Percentiles rank a stretch among this genome's conserved stretches.
phyloP scores from a whole-genome alignment of 23 tunicate genomes.

The Diplosoma virens region DNA sequence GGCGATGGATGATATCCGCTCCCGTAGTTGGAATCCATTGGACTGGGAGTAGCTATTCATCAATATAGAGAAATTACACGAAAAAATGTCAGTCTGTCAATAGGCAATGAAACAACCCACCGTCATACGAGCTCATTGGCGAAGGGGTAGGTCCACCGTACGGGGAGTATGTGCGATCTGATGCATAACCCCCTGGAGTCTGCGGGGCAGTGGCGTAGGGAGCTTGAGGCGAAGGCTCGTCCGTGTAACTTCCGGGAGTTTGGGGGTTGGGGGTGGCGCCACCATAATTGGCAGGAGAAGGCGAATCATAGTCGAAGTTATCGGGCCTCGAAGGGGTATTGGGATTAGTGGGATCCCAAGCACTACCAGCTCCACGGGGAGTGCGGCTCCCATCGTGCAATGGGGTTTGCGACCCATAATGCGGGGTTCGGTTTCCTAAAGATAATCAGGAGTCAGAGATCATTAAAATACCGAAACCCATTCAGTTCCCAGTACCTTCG shows the following conservation, averaged over 20 bases:
- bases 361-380: conserved; percentile 87
- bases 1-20: conserved; percentile 86
- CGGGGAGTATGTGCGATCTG: conserved; percentile 73
- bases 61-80: neutral
- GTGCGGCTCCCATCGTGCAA: conserved; percentile 96
- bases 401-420: conserved; percentile 95
- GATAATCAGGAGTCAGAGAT: neutral
- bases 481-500: conserved; percentile 65
- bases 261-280: conserved; percentile 87
- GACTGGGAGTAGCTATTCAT: conserved; percentile 70
- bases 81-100: neutral
- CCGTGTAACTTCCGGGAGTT: conserved; percentile 79
- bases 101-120: conserved; percentile 45
- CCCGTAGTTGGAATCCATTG: conserved; percentile 56
- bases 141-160: conserved; percentile 84
- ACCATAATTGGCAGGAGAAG: conserved; percentile 81
- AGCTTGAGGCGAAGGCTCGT: conserved; percentile 64
- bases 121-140: conserved; percentile 70
- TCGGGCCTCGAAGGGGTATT: conserved; percentile 82
- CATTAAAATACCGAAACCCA: neutral
- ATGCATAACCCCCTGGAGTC: conserved; percentile 88
- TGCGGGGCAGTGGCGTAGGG: conserved; percentile 77
- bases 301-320: conserved; percentile 80
- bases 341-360: conserved; percentile 92
- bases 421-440: conserved; percentile 90